Evolutionary conservation across 2,888 invertebrate species (phyloP).

Genomic region (Poecilus cupreus): DNA sequence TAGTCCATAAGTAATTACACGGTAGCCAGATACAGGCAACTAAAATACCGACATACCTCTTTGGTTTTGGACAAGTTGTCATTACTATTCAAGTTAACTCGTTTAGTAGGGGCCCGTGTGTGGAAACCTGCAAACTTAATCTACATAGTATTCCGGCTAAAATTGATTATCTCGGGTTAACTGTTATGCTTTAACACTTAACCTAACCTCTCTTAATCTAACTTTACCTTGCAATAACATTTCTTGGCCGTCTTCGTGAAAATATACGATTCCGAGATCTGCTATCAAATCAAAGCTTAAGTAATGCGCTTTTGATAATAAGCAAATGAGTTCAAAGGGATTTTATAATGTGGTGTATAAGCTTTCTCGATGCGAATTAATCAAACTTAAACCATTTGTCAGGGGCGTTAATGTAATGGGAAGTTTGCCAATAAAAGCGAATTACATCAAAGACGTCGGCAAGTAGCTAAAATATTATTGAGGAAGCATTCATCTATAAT

Average conservation of each 20-base stretch:
- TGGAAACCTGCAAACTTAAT: conserved; percentile 3
- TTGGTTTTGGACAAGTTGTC: neutral
- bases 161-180: conserved; percentile 21
- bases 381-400: conserved; percentile 39
- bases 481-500: neutral
- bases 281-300: neutral
- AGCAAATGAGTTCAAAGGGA: neutral
- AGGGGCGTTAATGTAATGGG: conserved; percentile 18
- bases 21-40: neutral
- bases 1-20: neutral
- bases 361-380: conserved; percentile 6
- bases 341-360: conserved; percentile 31
- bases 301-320: conserved; percentile 9
- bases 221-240: conserved; percentile 24
- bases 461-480: conserved; percentile 32
- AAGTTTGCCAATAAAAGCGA: conserved; percentile 28
- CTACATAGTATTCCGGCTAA: conserved; percentile 16
- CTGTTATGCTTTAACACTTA: conserved; percentile 30
- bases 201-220: conserved; percentile 20
- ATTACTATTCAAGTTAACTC: conserved; percentile 34
- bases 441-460: conserved; percentile 22
- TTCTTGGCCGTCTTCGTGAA: neutral
- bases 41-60: conserved; percentile 21
- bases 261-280: too few relatives aligned
- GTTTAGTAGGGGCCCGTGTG: conserved; percentile 10